A percentile compares a stretch with the other conserved stretches of the same genome.
phyloP scores from a whole-genome alignment of 2,888 invertebrate genomes.

The Congeria kusceri region DNA sequence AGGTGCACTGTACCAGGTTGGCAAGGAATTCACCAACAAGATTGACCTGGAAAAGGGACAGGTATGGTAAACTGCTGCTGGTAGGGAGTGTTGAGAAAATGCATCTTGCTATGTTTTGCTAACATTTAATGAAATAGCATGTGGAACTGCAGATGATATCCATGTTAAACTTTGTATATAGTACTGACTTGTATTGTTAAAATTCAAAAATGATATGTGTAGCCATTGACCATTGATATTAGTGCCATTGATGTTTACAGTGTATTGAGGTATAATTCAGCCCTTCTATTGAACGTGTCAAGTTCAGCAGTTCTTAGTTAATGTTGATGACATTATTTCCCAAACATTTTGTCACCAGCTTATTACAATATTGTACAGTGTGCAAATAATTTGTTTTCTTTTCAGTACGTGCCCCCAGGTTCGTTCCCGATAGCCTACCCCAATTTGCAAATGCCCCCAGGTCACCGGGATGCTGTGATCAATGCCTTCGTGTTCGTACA shows the following conservation, averaged over 20 bases:
- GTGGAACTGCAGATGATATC: too few relatives aligned
- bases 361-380: neutral
- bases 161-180: too few relatives aligned
- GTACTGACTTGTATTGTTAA: too few relatives aligned
- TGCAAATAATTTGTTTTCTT: slow-evolving; percentile 12
- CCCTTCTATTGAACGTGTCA: too few relatives aligned
- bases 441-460: slow-evolving; percentile 87
- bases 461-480: slow-evolving; percentile 98
- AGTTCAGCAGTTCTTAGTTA: too few relatives aligned
- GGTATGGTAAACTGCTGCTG: slow-evolving; percentile 70
- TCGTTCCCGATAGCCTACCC: slow-evolving; percentile 96
- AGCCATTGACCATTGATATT: too few relatives aligned
- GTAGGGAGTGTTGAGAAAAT: neutral
- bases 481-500: slow-evolving; percentile 99
- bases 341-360: too few relatives aligned
- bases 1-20: slow-evolving; percentile 90
- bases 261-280: too few relatives aligned
- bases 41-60: slow-evolving; percentile 93
- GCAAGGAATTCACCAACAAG: slow-evolving; percentile 97
- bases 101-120: neutral
- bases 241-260: too few relatives aligned
- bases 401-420: slow-evolving; percentile 93
- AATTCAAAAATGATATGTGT: too few relatives aligned
- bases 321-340: too few relatives aligned
- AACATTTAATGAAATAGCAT: neutral